Evolutionary conservation across 2,113 vertebrate genomes (phyloP).

Genomic region (Sakesphorus luctuosus): DNA sequence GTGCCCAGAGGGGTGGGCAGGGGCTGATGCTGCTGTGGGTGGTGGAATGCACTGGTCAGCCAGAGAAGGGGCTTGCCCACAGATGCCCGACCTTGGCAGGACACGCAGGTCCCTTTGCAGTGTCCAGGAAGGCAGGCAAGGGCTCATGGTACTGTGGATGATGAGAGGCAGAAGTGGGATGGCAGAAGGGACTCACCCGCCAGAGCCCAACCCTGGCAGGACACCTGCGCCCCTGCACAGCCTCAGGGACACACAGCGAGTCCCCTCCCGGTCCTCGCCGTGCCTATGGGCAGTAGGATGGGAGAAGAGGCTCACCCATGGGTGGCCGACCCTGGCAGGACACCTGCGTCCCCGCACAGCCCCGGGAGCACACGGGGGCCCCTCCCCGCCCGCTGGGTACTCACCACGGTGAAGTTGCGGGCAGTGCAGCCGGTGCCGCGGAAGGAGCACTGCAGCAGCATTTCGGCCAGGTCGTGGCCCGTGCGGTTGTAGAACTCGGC

Average conservation of each 20-base stretch:
- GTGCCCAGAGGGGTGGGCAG: background rate
- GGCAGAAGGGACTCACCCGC: background rate
- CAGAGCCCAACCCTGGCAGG: background rate
- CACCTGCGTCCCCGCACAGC: fast-evolving
- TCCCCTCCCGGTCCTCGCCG: background rate
- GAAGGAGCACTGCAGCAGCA: constrained; percentile 89
- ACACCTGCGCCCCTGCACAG: fast-evolving
- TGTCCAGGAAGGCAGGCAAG: background rate
- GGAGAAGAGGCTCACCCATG: background rate
- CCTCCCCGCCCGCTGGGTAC: background rate
- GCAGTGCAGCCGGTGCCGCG: constrained; percentile 80
- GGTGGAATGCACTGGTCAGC: background rate
- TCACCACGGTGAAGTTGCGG: constrained; percentile 86
- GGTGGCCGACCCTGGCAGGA: background rate
- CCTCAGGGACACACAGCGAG: too few species aligned
- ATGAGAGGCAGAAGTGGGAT: background rate
- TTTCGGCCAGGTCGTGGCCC: constrained; percentile 86
- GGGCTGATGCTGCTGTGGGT: fast-evolving
- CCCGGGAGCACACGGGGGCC: background rate
- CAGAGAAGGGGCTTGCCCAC: background rate
- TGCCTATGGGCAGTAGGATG: background rate
- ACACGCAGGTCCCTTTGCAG: background rate
- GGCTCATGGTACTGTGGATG: background rate
- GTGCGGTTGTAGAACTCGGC: constrained; percentile 90
- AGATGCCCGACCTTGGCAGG: background rate